Percentiles rank a stretch among this genome's conserved stretches.
phyloP scores from a whole-genome alignment of 2,888 invertebrate species.

The Acleris holmiana region DNA sequence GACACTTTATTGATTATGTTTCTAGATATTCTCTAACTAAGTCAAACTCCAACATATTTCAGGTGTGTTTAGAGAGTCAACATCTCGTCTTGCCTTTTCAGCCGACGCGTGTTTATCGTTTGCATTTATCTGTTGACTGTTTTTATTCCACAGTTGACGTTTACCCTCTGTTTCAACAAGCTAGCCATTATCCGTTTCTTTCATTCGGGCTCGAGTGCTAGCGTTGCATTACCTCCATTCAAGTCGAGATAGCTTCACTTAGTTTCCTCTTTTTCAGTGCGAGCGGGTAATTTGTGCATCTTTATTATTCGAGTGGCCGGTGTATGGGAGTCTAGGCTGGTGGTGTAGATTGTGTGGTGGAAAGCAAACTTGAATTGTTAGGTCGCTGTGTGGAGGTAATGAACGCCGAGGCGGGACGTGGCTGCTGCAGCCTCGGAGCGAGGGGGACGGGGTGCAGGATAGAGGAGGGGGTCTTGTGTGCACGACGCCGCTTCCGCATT shows the following conservation, averaged over 20 bases:
- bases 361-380: constrained; percentile 84
- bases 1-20: constrained; percentile 71
- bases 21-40: constrained; percentile 25
- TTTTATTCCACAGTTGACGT: constrained; percentile 83
- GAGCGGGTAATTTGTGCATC: constrained; percentile 82
- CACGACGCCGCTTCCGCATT: constrained; percentile 84
- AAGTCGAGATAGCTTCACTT: constrained; percentile 82
- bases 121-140: constrained; percentile 85
- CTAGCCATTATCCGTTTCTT: constrained; percentile 75
- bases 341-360: constrained; percentile 81
- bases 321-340: constrained; percentile 64
- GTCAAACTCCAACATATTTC: constrained; percentile 42
- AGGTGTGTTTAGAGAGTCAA: constrained; percentile 60
- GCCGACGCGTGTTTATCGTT: constrained; percentile 79
- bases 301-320: constrained; percentile 83
- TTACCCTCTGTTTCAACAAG: constrained; percentile 81
- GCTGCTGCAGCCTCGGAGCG: constrained; percentile 77
- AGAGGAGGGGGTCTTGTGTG: constrained; percentile 78
- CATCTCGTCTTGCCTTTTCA: constrained; percentile 73
- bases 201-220: constrained; percentile 79
- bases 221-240: constrained; percentile 80
- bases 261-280: constrained; percentile 81
- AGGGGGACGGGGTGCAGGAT: constrained; percentile 55
- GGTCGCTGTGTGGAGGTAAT: constrained; percentile 81
- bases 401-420: constrained; percentile 79